phyloP scores from a whole-genome alignment of 1,140 invertebrate genomes.

The Daktulosphaira vitifoliae region DNA sequence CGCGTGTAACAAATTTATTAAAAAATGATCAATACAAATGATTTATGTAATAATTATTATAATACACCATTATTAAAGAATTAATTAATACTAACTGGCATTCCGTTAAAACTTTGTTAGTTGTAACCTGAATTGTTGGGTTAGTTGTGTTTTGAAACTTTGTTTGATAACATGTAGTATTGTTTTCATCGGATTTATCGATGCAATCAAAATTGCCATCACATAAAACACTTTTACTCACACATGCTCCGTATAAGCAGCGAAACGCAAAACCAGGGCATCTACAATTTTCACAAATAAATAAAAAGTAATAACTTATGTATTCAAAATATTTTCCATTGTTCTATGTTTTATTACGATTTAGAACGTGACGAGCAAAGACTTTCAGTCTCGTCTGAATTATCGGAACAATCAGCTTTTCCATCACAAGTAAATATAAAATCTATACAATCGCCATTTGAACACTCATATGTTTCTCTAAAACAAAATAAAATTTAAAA shows the following conservation, averaged over 20 bases:
- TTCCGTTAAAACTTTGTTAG: too few species aligned
- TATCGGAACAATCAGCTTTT: constrained; percentile 36
- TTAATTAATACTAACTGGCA: too few species aligned
- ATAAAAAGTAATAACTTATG: background rate
- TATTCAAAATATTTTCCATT: too few species aligned
- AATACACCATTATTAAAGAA: too few species aligned
- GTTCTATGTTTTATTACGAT: too few species aligned
- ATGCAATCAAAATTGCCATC: constrained; percentile 54
- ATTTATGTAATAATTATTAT: too few species aligned
- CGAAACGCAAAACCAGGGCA: constrained; percentile 48
- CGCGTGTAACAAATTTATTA: too few species aligned
- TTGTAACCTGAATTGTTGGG: background rate
- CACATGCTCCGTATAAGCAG: constrained; percentile 54
- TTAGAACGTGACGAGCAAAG: background rate
- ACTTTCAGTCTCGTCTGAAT: constrained; percentile 36
- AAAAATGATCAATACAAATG: too few species aligned
- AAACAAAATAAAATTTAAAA: too few species aligned
- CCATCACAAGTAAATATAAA: constrained; percentile 37
- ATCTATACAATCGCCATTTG: constrained; percentile 42
- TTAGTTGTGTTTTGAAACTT: too few species aligned
- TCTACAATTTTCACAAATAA: too few species aligned
- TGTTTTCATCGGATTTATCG: constrained; percentile 57
- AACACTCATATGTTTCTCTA: background rate
- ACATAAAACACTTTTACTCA: constrained; percentile 48
- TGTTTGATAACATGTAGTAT: constrained; percentile 10